Evolutionary conservation across 1,140 invertebrate species (phyloP).

Genomic region (Eufriesea mexicana): DNA sequence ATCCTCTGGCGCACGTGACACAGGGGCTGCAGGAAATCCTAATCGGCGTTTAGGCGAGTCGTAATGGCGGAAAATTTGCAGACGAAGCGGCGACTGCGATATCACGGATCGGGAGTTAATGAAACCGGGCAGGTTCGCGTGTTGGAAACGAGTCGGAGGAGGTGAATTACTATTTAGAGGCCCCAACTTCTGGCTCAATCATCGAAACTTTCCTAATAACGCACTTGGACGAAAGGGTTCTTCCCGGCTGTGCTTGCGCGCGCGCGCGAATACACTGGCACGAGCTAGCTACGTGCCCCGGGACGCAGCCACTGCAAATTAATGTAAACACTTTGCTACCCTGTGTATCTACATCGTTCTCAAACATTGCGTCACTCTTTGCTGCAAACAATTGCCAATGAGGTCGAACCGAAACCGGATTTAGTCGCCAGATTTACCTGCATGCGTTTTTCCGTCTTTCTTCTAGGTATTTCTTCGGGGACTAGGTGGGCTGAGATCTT

Average conservation of each 20-base stretch:
- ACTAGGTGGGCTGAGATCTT: no score
- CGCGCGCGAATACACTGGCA: no score
- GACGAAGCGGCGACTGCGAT: not conserved
- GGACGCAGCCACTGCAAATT: slow-evolving; percentile 8
- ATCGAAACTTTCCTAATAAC: slow-evolving; percentile 43
- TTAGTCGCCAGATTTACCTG: not conserved
- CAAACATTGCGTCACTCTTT: slow-evolving; percentile 22
- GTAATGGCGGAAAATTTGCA: not conserved
- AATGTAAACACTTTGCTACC: slow-evolving; percentile 36
- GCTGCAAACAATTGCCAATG: slow-evolving; percentile 15
- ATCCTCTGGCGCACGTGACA: not conserved
- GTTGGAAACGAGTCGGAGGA: not conserved
- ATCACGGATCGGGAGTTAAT: not conserved
- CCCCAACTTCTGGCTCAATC: not conserved
- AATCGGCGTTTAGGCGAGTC: not conserved
- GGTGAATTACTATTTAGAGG: not conserved
- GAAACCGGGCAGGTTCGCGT: not conserved
- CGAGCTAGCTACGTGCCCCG: not conserved
- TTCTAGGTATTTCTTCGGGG: no score
- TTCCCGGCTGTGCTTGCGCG: not conserved
- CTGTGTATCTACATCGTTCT: slow-evolving; percentile 4
- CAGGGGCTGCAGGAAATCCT: not conserved
- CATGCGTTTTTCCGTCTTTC: not conserved
- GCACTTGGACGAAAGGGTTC: not conserved
- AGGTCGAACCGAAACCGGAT: slow-evolving; percentile 5